phyloP scores from a whole-genome alignment of 1,140 invertebrate species.

The Amyelois transitella region DNA sequence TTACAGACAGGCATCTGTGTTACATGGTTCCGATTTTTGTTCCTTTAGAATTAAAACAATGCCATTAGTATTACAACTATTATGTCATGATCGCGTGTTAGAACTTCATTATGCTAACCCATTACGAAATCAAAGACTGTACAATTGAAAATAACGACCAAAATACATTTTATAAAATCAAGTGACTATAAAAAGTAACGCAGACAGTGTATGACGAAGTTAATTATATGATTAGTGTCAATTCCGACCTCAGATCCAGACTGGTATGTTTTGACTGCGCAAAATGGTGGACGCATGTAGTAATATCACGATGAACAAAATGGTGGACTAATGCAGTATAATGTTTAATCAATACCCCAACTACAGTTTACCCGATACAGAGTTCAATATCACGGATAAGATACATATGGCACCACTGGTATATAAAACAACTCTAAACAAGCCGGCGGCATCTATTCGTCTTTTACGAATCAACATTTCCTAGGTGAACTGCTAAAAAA shows the following conservation, averaged over 20 bases:
- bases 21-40: no score
- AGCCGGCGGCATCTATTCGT: neutral
- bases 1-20: no score
- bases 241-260: neutral
- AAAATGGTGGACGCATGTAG: slow-evolving; percentile 55
- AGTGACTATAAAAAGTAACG: no score
- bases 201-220: neutral
- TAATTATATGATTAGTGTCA: neutral
- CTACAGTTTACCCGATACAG: slow-evolving; percentile 10
- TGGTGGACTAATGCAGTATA: slow-evolving; percentile 59
- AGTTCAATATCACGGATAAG: slow-evolving; percentile 3
- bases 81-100: no score
- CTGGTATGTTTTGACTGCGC: slow-evolving; percentile 16
- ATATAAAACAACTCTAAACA: neutral
- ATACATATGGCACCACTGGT: neutral
- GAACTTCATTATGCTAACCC: no score
- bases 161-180: no score
- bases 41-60: no score
- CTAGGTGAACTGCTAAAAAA: neutral
- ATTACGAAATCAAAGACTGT: no score
- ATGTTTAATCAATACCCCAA: slow-evolving; percentile 56
- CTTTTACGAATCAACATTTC: neutral
- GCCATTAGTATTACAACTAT: no score
- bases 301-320: slow-evolving; percentile 47
- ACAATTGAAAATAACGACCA: no score